These are phyloP conservation scores for Capitulum mitella DNA, from an alignment of 2,888 invertebrate genomes.

Conservation along the genomic window DNA sequence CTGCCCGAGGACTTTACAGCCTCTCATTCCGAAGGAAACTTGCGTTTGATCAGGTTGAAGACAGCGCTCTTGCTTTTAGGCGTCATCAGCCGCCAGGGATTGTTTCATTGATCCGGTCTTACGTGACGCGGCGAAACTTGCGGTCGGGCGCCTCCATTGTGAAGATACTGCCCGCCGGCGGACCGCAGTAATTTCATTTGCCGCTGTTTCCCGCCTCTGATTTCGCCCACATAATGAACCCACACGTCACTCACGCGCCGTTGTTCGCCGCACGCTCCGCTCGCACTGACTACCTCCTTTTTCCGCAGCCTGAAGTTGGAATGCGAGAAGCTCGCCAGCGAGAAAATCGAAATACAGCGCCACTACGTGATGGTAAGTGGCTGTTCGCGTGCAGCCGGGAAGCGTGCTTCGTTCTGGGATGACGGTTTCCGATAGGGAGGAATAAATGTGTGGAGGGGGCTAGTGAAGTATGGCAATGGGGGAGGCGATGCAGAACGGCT, in stretches of 20 bases:
- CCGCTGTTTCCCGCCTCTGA: neutral
- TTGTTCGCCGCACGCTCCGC: neutral
- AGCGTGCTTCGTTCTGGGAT: neutral
- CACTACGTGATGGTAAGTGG: conserved; percentile 94
- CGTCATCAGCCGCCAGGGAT: too few relatives aligned
- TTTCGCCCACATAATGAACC: neutral
- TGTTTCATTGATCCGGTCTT: neutral
- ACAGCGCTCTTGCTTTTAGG: too few relatives aligned
- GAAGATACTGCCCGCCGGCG: neutral
- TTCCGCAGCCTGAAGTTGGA: conserved; percentile 85
- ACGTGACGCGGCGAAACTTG: neutral
- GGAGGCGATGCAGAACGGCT: too few relatives aligned
- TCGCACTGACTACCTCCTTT: conserved; percentile 38
- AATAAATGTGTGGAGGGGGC: neutral
- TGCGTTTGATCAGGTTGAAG: too few relatives aligned
- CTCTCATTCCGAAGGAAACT: too few relatives aligned
- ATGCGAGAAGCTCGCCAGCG: conserved; percentile 93
- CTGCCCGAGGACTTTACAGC: too few relatives aligned
- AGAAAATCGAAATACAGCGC: conserved; percentile 97
- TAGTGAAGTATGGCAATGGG: neutral
- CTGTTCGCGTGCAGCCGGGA: neutral
- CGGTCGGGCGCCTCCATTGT: neutral
- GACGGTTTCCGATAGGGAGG: neutral
- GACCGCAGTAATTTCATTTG: neutral
- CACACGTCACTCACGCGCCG: neutral